Base-by-base conservation (phyloP, 2,888 invertebrate species). In the Acrobasis consociella region DNA sequence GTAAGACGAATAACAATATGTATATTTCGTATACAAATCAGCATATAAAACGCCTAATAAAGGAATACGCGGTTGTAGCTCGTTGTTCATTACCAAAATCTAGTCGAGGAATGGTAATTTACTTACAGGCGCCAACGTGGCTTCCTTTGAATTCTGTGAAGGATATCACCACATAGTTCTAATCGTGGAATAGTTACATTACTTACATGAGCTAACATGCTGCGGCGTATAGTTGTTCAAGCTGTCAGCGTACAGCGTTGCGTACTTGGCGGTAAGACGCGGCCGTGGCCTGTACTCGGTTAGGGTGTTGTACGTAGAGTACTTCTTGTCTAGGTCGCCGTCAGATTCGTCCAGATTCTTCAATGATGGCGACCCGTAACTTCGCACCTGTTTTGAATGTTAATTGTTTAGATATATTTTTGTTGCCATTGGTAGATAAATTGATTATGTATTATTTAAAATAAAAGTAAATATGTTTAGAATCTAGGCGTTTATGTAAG, bases 271-370 rank as follows among this genome's bases (percentile, higher is more conserved):
- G 0, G 91, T 91, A 1, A 92, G 84, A 0, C 88, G 76, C 0
- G 92, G 90, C 15, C 88, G 71, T 0, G 89, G 86, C 60, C 86
- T 87, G 68, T 84, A 86, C 63, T 90, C 89, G 0, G 84, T 72
- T 16, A 90, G 73, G 0, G 81, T 71, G 49, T 77, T 77, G 62
- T 83, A 85, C 0, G 85, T 72, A 0, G 77, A 70, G 58, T 88
- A 92, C 69, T 91, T 92, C 75, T 91, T 91, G 71, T 90, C 90
- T 37, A 84, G 67, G 55, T 93, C 93, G 0, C 82, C 89, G 17
- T 92, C 93, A 0, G 88, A 91, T 62, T 93, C 93, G 64, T 93
- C 93, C 58, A 93, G 68, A 68, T 93, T 92, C 74, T 90, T 93
- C 60, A 93, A 85, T 0, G 91, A 93, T 0, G 89, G 82, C 13